phyloP scores from a whole-genome alignment of 2,797 vertebrate genomes.

The Manis crassicaudata region DNA sequence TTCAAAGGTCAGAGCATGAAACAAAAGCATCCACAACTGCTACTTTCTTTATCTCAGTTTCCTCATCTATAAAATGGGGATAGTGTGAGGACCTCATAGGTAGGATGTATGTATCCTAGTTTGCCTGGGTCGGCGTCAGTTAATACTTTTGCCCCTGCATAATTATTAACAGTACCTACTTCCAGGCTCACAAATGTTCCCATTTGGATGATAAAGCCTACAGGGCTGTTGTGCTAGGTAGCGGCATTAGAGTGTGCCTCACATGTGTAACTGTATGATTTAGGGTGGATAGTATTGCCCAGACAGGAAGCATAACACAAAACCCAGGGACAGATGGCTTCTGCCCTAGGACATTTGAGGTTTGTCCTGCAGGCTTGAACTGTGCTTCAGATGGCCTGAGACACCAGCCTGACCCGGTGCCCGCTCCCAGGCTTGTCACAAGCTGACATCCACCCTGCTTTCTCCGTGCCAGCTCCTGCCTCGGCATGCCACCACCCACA shows the following conservation, averaged over 20 bases:
- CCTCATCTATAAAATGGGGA: neutral
- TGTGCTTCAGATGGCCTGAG: neutral
- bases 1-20: neutral
- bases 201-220: neutral
- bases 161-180: neutral
- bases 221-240: neutral
- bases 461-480: neutral
- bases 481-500: neutral
- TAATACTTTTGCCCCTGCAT: neutral
- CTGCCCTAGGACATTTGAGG: neutral
- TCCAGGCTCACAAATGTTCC: neutral
- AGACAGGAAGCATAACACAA: neutral
- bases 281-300: neutral
- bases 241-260: neutral
- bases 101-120: neutral
- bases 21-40: neutral
- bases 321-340: neutral
- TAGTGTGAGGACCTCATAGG: neutral
- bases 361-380: neutral
- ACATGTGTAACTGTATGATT: neutral
- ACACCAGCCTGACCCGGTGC: neutral
- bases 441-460: neutral
- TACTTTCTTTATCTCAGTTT: constrained; percentile 17
- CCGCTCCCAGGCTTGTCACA: neutral
- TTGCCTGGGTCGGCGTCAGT: neutral